phyloP scores from a whole-genome alignment of 2,888 invertebrate genomes.

The Aricia artaxerxes region DNA sequence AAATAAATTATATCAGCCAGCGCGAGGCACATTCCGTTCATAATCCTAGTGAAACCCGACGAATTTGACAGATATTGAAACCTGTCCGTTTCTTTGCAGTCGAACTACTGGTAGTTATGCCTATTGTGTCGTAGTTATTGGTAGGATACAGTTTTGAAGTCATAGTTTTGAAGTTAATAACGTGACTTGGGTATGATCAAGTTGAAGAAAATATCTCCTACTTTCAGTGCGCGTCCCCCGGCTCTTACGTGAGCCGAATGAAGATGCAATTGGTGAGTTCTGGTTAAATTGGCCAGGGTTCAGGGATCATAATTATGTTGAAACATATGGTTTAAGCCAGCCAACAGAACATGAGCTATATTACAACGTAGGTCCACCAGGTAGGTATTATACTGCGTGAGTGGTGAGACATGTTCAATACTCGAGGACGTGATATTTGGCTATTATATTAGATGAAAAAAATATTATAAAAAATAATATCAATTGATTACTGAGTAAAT shows the following conservation, averaged over 20 bases:
- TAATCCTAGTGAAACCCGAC: too few species aligned
- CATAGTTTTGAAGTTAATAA: slow-evolving; percentile 7
- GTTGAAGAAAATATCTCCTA: slow-evolving; percentile 5
- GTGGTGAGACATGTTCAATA: too few species aligned
- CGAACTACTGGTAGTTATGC: too few species aligned
- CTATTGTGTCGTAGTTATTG: not conserved
- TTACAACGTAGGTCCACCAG: not conserved
- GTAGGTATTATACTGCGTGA: too few species aligned
- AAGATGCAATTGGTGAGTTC: not conserved
- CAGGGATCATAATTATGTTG: not conserved
- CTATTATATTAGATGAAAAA: too few species aligned
- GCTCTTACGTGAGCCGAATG: not conserved
- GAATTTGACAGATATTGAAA: too few species aligned
- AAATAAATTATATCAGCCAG: too few species aligned
- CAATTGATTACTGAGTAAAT: too few species aligned
- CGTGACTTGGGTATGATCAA: not conserved
- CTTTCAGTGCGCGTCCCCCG: slow-evolving; percentile 4
- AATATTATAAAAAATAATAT: too few species aligned
- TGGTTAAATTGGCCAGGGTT: not conserved
- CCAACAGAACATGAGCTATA: not conserved
- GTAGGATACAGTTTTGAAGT: not conserved
- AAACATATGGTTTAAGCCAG: not conserved
- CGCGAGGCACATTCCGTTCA: too few species aligned
- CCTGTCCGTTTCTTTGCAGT: too few species aligned
- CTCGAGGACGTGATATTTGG: too few species aligned